Conservation (phyloP, 2,888 invertebrate species). For the Terebella lapidaria region DNA sequence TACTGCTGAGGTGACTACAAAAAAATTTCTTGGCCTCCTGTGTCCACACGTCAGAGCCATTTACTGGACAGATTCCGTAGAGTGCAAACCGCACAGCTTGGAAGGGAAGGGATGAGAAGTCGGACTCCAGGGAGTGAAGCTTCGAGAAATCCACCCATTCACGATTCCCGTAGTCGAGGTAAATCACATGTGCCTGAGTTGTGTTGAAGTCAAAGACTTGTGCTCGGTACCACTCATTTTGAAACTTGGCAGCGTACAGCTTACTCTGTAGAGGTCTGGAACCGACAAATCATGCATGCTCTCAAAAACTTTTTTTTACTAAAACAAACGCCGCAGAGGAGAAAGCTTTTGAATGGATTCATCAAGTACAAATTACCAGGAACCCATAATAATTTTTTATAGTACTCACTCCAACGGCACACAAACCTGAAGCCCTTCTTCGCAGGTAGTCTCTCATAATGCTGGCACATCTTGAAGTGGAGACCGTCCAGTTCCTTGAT, state of each 20-base stretch:
- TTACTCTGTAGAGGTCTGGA: too few species aligned
- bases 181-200: neutral
- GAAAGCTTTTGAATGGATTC: too few species aligned
- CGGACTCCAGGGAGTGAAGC: conserved; percentile 6
- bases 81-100: conserved; percentile 9
- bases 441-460: too few species aligned
- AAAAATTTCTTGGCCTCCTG: neutral
- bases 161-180: conserved; percentile 10
- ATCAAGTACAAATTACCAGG: too few species aligned
- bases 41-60: neutral
- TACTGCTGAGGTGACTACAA: too few species aligned
- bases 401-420: too few species aligned
- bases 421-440: too few species aligned
- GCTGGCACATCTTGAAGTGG: too few species aligned
- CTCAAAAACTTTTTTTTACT: too few species aligned
- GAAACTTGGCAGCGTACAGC: conserved; percentile 8
- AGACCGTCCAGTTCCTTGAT: too few species aligned
- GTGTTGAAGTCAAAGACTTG: neutral
- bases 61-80: neutral
- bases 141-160: neutral
- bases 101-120: conserved; percentile 6
- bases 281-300: neutral
- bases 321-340: too few species aligned
- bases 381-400: too few species aligned
- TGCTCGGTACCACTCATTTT: conserved; percentile 8